These are phyloP conservation scores for Colletes collaris DNA, from an alignment of 2,888 invertebrate genomes.

Conservation along the genomic window DNA sequence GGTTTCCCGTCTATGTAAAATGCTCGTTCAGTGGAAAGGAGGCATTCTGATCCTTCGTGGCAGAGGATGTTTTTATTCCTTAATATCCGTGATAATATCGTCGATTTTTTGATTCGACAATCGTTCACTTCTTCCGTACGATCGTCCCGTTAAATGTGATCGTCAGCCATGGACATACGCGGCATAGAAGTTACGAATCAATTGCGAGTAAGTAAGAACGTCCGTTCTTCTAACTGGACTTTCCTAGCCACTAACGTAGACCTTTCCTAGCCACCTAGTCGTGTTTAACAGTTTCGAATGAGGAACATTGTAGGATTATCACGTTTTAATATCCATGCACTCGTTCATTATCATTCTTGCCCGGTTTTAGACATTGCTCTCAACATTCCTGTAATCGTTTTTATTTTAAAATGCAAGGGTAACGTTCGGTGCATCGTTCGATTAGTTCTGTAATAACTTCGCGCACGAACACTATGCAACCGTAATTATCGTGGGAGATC, in stretches of 20 bases:
- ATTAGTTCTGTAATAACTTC: conserved; percentile 6
- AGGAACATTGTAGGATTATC: not conserved
- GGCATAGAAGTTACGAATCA: conserved; percentile 94
- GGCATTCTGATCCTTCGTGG: conserved; percentile 64
- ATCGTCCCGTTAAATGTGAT: conserved; percentile 32
- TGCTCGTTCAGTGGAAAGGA: conserved; percentile 13
- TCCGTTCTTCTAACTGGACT: conserved; percentile 18
- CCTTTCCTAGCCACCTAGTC: not conserved
- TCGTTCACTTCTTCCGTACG: not conserved
- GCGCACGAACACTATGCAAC: not conserved
- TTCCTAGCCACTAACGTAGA: not conserved
- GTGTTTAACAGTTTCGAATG: not conserved
- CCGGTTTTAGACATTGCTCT: not conserved
- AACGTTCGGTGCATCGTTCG: not conserved
- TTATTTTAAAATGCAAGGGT: not conserved
- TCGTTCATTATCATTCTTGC: not conserved
- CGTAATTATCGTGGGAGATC: too few species aligned
- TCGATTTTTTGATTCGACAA: conserved; percentile 41
- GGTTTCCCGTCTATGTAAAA: conserved; percentile 22
- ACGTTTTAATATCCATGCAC: not conserved
- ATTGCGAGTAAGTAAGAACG: conserved; percentile 88
- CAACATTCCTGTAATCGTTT: not conserved
- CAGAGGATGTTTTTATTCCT: conserved; percentile 70
- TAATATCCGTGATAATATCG: conserved; percentile 44
- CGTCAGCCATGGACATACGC: conserved; percentile 87